phyloP scores from a whole-genome alignment of 2,113 vertebrate genomes.

The Gobio gobio region DNA sequence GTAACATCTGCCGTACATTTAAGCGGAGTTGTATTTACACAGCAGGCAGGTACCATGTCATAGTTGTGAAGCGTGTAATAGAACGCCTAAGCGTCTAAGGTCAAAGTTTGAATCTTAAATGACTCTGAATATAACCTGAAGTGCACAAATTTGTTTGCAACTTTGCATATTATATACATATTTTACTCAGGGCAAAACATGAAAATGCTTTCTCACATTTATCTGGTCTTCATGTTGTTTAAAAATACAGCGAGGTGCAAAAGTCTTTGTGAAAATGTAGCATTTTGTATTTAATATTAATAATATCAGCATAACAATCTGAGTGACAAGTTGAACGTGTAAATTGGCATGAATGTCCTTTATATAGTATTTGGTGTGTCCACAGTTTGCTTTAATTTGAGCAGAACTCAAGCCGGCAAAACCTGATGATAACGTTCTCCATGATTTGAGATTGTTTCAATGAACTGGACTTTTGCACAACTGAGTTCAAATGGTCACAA shows the following conservation, averaged over 20 bases:
- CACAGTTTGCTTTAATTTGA: background rate
- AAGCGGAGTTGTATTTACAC: slow-evolving; percentile 13
- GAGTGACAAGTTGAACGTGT: background rate
- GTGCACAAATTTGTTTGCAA: slow-evolving; percentile 1
- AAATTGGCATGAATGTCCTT: background rate
- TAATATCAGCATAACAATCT: background rate
- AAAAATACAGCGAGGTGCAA: background rate
- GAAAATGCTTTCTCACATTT: background rate
- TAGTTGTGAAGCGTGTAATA: background rate
- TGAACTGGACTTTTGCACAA: background rate
- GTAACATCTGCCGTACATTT: slow-evolving; percentile 16
- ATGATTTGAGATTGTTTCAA: background rate
- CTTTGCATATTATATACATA: slow-evolving; percentile 19
- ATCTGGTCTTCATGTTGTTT: background rate
- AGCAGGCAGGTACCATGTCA: slow-evolving; percentile 10
- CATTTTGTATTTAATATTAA: background rate
- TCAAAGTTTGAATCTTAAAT: background rate
- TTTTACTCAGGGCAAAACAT: background rate
- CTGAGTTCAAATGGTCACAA: background rate
- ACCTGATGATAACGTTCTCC: background rate
- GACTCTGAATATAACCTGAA: background rate
- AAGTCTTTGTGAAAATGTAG: background rate
- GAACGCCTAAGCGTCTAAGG: background rate
- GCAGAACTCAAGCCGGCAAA: background rate
- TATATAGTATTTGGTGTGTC: background rate